Evolutionary conservation across 2,888 invertebrate genomes (phyloP), one percentile per base, ranked within the genome.

Genomic region (Seira musarum): DNA sequence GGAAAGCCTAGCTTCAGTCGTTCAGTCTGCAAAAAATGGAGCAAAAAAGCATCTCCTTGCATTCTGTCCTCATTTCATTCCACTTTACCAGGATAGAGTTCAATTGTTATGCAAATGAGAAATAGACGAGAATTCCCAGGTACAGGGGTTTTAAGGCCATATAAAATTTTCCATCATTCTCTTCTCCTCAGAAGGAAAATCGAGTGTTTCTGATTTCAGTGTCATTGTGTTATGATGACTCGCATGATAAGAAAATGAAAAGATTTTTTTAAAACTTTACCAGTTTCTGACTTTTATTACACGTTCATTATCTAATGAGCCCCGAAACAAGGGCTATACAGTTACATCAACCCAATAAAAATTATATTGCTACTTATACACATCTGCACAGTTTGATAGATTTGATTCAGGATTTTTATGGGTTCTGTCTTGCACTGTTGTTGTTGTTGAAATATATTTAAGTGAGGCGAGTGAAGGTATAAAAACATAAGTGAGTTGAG

Each of bases 81-180:
- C 63, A 21, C 63, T 63, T 13, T 25, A 24, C 53, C 17, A 25
- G 71, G 21, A 17, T 19, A 46, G 30, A 30, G 25, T 53, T 49
- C 64, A 57, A 74, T 80, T 70, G 60, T 70, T 74, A 80, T 80
- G 74, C 64, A 80, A 80, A 80, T 80, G 57, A 35, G 30, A 22
- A 46, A 25, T 24, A 57, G 19, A 21, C 64, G 24, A 25, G 25
- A 49, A 17, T 66, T 65, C 30, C 17, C 65, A 57, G 57, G 57
- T 57, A 57, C 5, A 40, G 13, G 5, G 13, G 40, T 40, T 40
- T 13, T 5, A 57, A n/a, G 10, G 17, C 17, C 57, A 57, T 57
- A 57, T 13, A 57, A n/a, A 57, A 57, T 8, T 8, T 8, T 13
- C 40, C 40, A 8, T 40, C 13, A 8, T 40, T 40, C 40, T 8